Evolutionary conservation across 2,888 invertebrate species (phyloP).

Genomic region (Epiblema foenella): DNA sequence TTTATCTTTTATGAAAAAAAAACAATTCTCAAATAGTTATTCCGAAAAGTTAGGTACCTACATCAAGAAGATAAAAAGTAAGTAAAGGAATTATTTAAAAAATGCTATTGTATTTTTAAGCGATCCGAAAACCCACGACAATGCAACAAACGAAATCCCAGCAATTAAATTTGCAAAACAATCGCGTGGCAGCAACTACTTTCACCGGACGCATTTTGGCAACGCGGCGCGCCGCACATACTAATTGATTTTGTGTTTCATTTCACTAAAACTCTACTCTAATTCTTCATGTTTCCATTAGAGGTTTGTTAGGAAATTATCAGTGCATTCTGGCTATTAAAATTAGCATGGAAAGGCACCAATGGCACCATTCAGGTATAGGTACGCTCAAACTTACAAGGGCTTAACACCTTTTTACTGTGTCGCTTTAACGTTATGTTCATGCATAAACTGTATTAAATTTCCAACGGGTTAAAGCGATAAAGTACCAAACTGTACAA

Average conservation of each 20-base stretch:
- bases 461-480: too few relatives aligned
- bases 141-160: not conserved
- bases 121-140: conserved; percentile 2
- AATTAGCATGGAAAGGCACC: not conserved
- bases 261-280: conserved; percentile 18
- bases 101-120: not conserved
- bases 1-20: too few relatives aligned
- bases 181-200: conserved; percentile 19
- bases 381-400: too few relatives aligned
- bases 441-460: too few relatives aligned
- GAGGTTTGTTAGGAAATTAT: not conserved
- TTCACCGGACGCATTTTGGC: conserved; percentile 31
- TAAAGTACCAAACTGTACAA: too few relatives aligned
- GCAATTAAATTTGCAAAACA: conserved; percentile 28
- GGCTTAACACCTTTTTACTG: too few relatives aligned
- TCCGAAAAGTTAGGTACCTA: not conserved
- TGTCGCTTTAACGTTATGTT: too few relatives aligned
- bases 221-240: conserved; percentile 16
- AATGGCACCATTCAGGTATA: too few relatives aligned
- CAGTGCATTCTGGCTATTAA: not conserved
- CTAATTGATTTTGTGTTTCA: conserved; percentile 23
- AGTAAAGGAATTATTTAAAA: not conserved
- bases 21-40: too few relatives aligned
- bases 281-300: not conserved
- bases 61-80: not conserved